Evolutionary conservation across 2,888 invertebrate genomes (phyloP), one percentile per base, ranked within the genome.

Genomic region (Limnephilus rhombicus): DNA sequence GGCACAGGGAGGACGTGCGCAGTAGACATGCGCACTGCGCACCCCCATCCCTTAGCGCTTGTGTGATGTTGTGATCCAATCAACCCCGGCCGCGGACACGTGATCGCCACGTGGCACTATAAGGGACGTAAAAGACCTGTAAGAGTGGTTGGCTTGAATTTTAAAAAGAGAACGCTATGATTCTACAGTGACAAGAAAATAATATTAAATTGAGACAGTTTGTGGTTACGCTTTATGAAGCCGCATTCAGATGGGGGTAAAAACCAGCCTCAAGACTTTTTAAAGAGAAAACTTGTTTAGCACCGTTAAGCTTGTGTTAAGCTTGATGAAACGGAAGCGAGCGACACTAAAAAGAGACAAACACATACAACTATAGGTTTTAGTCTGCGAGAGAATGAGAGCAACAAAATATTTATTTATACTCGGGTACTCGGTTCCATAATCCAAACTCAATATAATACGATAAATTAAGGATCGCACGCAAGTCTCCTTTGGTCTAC

Each of bases 81-180:
- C 90, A 90, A n/a, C 82, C 29, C 18, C 89, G 89, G 89, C 31
- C 31, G 12, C 82, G 49, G 82, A 49, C 90, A 90, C 90, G 90
- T 90, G 90, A 7, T 82, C 82, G 45, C 82, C 90, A 83, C 90
- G 90, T 53, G 90, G 82, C 90, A 37, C 49, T n/a, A 41, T 31
- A 45, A 45, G 83, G 83, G 89, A 68, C 18, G 80, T 9, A 24
- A 68, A 68, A 68, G 7, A 9, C 18, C 24, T 41, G n/a, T 24
- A 11, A 0, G 24, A 41, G 37, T 81, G 81, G 80, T 18, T 82
- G 82, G 11, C 31, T 53, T 53, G 82, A 31, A 31, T 3, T 31
- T 31, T 31, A 31, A 82, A 34, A 83, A 83, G 4, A 83, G 7
- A 15, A 83, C 82, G 34, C 34, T 18, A 83, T 83, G 24, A 34